These are phyloP conservation scores for Colostygia pectinataria DNA, from an alignment of 2,888 invertebrate genomes.

Conservation along the genomic window DNA sequence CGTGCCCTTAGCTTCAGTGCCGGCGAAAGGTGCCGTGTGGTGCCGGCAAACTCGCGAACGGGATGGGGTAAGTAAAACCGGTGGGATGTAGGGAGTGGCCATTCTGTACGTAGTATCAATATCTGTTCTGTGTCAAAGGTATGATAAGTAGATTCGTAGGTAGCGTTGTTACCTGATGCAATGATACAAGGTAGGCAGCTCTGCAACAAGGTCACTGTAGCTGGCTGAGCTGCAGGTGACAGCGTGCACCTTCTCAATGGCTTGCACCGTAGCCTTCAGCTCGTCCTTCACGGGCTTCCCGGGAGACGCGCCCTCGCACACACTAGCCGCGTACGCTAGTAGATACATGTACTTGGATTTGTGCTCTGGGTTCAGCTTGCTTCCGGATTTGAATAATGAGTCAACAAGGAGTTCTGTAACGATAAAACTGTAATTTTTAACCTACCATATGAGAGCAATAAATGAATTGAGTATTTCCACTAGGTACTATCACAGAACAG, in stretches of 20 bases:
- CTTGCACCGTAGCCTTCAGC: constrained; percentile 93
- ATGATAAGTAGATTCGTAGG: not conserved
- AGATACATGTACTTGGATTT: constrained; percentile 98
- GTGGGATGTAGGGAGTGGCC: too few species aligned
- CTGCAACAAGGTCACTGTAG: constrained; percentile 96
- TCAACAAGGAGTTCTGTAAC: constrained; percentile 92
- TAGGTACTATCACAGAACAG: too few species aligned
- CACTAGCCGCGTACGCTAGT: constrained; percentile 96
- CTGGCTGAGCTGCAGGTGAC: constrained; percentile 96
- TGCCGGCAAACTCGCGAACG: too few species aligned
- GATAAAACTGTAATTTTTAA: not conserved
- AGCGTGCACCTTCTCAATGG: constrained; percentile 95
- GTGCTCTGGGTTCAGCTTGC: constrained; percentile 97
- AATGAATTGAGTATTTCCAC: too few species aligned
- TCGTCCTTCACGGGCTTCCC: constrained; percentile 94
- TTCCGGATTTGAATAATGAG: constrained; percentile 96
- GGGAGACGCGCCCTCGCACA: constrained; percentile 88
- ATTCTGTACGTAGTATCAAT: too few species aligned
- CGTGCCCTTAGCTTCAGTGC: too few species aligned
- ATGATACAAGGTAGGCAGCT: constrained; percentile 94
- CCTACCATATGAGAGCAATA: too few species aligned
- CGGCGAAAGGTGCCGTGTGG: too few species aligned
- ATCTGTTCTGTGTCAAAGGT: too few species aligned
- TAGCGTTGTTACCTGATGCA: constrained; percentile 87
- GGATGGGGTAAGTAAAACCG: too few species aligned